A percentile compares a stretch with the other conserved stretches of the same genome.
These are phyloP conservation scores for Helarctos malayanus DNA, from an alignment of 2,797 vertebrate species.

Conservation along the genomic window DNA sequence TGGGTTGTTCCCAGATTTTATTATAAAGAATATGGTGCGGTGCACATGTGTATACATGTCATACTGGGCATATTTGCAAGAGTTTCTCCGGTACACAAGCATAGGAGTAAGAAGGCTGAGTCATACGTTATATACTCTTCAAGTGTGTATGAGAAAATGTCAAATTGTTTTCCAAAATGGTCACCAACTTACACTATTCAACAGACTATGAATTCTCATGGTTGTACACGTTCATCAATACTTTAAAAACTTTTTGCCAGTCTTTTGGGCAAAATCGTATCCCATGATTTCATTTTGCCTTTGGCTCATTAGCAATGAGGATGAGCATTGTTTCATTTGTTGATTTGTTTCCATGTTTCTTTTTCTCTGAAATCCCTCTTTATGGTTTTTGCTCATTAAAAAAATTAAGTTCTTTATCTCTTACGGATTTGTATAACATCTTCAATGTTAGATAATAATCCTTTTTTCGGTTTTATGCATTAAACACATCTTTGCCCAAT, in stretches of 20 bases:
- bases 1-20: not conserved
- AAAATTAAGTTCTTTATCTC: not conserved
- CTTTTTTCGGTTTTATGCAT: not conserved
- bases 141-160: not conserved
- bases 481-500: not conserved
- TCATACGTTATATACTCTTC: not conserved
- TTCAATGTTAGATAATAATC: not conserved
- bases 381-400: not conserved
- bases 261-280: not conserved
- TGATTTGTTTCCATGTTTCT: not conserved
- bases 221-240: not conserved
- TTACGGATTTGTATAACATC: not conserved
- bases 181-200: not conserved
- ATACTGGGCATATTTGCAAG: not conserved
- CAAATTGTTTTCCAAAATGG: not conserved
- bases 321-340: not conserved
- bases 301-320: not conserved
- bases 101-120: not conserved
- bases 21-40: not conserved
- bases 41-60: too few relatives aligned
- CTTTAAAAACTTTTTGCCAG: not conserved
- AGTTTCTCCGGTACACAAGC: not conserved
- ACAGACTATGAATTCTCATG: not conserved
- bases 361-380: not conserved
- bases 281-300: not conserved